phyloP scores from a whole-genome alignment of 1,140 invertebrate genomes.

The Hyposmocoma kahamanoa region DNA sequence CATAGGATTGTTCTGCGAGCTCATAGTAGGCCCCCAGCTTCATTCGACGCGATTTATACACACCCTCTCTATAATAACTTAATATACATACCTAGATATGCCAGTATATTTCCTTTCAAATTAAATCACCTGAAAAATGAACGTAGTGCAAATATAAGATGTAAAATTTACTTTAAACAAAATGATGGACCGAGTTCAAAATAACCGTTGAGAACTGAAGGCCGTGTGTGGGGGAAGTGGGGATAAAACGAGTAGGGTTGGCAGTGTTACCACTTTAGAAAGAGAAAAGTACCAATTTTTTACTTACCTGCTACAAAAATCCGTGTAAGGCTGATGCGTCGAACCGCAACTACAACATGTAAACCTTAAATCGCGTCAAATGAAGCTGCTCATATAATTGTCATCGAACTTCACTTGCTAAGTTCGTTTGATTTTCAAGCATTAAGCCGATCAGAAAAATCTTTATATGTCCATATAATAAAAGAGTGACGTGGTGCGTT shows the following conservation, averaged over 20 bases:
- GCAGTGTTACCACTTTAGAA: not conserved
- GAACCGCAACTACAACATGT: conserved; percentile 4
- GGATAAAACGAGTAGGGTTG: not conserved
- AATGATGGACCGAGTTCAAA: not conserved
- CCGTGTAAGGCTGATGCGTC: conserved; percentile 1
- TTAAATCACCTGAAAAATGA: not conserved
- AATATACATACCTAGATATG: not conserved
- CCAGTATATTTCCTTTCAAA: not conserved
- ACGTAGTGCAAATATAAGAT: not conserved
- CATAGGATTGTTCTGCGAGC: too few species aligned
- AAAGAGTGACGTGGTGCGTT: too few species aligned
- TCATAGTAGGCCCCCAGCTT: too few species aligned
- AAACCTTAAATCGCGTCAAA: conserved; percentile 7
- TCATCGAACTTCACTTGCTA: conserved; percentile 11
- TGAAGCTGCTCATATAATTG: conserved; percentile 10
- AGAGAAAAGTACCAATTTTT: not conserved
- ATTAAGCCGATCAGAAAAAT: too few species aligned
- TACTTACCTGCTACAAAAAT: not conserved
- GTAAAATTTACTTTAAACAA: not conserved
- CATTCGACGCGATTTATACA: conserved; percentile 1
- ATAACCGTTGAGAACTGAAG: too few species aligned
- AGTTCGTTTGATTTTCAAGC: conserved; percentile 10
- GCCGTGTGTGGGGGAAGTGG: not conserved
- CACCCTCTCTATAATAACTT: not conserved
- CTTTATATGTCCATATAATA: too few species aligned